Base-by-base conservation (phyloP, 2,888 invertebrate genomes). In the Rutpela maculata region DNA sequence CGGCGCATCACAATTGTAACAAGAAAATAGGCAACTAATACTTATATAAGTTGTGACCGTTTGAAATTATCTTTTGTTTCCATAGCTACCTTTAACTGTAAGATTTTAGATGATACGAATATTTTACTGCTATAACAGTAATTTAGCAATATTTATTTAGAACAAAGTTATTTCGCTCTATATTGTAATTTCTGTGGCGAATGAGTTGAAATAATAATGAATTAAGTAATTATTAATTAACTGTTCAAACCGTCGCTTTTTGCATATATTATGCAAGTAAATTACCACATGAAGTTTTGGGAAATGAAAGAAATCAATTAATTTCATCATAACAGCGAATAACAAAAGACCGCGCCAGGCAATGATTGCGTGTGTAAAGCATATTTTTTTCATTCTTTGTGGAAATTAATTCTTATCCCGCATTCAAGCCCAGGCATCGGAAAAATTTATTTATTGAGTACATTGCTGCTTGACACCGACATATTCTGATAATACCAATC, bases 391-490 rank as follows among this genome's bases (percentile, higher is more conserved):
- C 50, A 50, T 50, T n/a, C 43, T 43, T 35, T 43, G 43, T 50
- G 50, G n/a, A 50, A 50, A 50, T 50, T n/a, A 50, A 50, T 50
- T 50, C 15, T 50, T 12, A n/a, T 50, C 15, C 3, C n/a, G 15
- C 50, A 50, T 50, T n/a, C 50, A 59, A 59, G 59, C 22, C 19
- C 59, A 22, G 22, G 59, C 59, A 59, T 59, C 11, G 18, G 59
- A 59, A 59, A 59, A 59, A 59, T 19, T 59, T 22, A 19, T 59
- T 59, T 59, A 59, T 22, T 18, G 59, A 15, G 19, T 66, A 11
- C 1, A 66, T 15, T 66, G 35, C 19, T 19, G 7, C 19, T 7
- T 18, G 19, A 7, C 19, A 1, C 50, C 19, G 50, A 50, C 12
- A 19, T 43, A 22, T 66, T 66, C 22, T 35, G n/a, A 38, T 38